Evolutionary conservation across 92 coral and sea anemone genomes (phyloP).

Genomic region (Blastomussa wellsi): DNA sequence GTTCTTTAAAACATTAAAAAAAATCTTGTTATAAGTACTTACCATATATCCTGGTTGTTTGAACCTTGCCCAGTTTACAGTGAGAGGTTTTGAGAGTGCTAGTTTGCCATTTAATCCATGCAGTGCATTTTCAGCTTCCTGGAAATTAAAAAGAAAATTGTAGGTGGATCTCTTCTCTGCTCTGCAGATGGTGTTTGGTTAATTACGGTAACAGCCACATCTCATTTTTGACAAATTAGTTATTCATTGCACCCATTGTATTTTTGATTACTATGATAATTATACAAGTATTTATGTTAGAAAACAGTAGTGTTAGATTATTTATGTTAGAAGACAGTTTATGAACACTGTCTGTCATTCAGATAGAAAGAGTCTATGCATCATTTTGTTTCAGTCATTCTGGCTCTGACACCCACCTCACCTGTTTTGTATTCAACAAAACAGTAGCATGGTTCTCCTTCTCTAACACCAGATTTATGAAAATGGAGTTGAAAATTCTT

Average conservation of each 20-base stretch:
- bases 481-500: slow-evolving; percentile 88
- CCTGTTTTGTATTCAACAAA: slow-evolving; percentile 84
- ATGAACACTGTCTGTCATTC: too few relatives aligned
- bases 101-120: slow-evolving; percentile 83
- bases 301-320: too few relatives aligned
- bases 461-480: slow-evolving; percentile 85
- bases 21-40: background rate
- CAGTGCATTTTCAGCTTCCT: slow-evolving; percentile 90
- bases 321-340: too few relatives aligned
- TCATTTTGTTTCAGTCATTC: too few relatives aligned
- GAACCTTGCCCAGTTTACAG: slow-evolving; percentile 85
- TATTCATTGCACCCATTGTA: too few relatives aligned
- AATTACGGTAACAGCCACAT: too few relatives aligned
- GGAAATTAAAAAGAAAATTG: background rate
- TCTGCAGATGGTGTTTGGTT: background rate
- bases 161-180: background rate
- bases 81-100: slow-evolving; percentile 76
- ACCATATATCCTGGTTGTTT: slow-evolving; percentile 49
- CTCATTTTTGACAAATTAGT: too few relatives aligned
- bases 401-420: slow-evolving; percentile 53
- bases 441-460: slow-evolving; percentile 94
- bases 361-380: too few relatives aligned
- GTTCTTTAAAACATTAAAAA: too few relatives aligned
- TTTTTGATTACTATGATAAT: too few relatives aligned
- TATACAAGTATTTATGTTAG: too few relatives aligned